phyloP scores from a whole-genome alignment of 2,113 vertebrate species.

The Menura novaehollandiae region DNA sequence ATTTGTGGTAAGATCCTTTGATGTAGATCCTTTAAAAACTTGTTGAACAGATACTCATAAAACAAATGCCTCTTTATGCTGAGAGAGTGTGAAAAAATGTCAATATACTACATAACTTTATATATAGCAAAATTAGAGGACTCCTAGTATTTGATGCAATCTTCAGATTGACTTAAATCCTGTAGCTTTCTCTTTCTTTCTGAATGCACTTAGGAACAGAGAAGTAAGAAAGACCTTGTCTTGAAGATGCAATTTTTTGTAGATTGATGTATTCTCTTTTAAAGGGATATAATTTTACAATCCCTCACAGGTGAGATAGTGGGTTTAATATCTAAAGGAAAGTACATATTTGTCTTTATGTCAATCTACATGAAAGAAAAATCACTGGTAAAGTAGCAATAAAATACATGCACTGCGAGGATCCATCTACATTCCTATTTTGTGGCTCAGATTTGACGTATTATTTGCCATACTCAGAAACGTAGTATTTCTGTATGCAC shows the following conservation, averaged over 20 bases:
- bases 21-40: constrained; percentile 3
- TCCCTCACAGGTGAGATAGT: constrained; percentile 49
- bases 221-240: not conserved
- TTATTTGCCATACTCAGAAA: constrained; percentile 39
- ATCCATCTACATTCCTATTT: constrained; percentile 42
- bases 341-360: constrained; percentile 63
- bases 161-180: not conserved
- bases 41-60: not conserved
- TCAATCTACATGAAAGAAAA: constrained; percentile 60
- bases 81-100: not conserved
- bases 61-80: not conserved
- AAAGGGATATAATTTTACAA: constrained; percentile 56
- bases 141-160: not conserved
- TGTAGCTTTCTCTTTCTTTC: not conserved
- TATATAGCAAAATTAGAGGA: not conserved
- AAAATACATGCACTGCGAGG: constrained; percentile 22
- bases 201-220: not conserved
- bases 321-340: constrained; percentile 54
- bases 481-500: constrained; percentile 16
- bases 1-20: constrained; percentile 2
- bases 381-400: constrained; percentile 45
- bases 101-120: not conserved
- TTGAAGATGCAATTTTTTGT: constrained; percentile 8
- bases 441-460: constrained; percentile 15
- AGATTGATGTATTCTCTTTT: constrained; percentile 49